Evolutionary conservation across 1,140 invertebrate genomes (phyloP).

Genomic region (Drosophila auraria): DNA sequence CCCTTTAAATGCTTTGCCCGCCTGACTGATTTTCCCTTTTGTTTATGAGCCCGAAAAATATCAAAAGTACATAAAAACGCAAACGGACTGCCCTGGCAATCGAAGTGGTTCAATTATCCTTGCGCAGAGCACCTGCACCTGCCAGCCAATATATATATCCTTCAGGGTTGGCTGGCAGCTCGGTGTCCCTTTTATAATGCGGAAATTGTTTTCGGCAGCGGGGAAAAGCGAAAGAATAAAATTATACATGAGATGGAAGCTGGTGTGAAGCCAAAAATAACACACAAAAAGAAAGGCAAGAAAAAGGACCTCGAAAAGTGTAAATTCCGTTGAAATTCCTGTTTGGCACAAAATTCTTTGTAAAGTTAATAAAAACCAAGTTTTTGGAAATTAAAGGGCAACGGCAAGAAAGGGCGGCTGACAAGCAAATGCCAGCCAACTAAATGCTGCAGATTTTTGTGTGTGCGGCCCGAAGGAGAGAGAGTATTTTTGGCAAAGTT

Average conservation of each 20-base stretch:
- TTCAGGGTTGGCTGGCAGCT: background rate
- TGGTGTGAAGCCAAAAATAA: conserved; percentile 57
- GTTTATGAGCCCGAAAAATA: conserved; percentile 31
- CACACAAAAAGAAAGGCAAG: conserved; percentile 34
- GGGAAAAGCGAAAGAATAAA: conserved; percentile 37
- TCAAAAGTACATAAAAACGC: conserved; percentile 45
- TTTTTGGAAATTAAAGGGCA: conserved; percentile 33
- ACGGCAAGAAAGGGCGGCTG: conserved; percentile 2
- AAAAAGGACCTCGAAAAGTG: conserved; percentile 47
- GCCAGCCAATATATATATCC: conserved; percentile 32
- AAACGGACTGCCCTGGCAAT: conserved; percentile 54
- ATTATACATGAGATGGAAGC: conserved; percentile 43
- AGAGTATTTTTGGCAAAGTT: conserved; percentile 51
- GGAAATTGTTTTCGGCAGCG: conserved; percentile 32
- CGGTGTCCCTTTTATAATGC: conserved; percentile 34
- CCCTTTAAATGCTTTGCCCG: conserved; percentile 73
- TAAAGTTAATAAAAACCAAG: conserved; percentile 63
- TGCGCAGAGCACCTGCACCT: conserved; percentile 48
- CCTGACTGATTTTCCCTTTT: conserved; percentile 50
- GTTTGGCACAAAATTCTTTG: conserved; percentile 67
- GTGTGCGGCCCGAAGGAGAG: background rate
- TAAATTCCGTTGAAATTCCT: conserved; percentile 73
- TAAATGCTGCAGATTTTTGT: conserved; percentile 56
- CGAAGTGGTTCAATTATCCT: conserved; percentile 73
- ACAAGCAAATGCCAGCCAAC: conserved; percentile 70